phyloP scores from a whole-genome alignment of 2,113 vertebrate genomes.

The Hydropotes inermis region DNA sequence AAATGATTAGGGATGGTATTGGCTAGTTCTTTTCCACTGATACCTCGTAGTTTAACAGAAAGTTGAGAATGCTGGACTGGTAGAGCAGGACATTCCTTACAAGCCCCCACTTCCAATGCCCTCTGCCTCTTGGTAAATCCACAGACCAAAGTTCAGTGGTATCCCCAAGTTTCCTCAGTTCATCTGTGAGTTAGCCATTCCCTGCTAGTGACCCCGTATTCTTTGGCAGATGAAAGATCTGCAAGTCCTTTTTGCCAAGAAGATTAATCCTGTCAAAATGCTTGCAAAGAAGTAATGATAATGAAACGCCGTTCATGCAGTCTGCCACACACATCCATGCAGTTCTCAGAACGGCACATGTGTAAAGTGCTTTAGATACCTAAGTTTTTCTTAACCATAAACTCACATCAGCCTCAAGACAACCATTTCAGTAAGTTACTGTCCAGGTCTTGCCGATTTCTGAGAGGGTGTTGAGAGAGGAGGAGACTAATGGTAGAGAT shows the following conservation, averaged over 20 bases:
- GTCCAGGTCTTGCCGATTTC: not conserved
- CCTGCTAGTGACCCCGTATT: constrained; percentile 49
- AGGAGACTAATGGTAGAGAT: not conserved
- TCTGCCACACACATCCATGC: not conserved
- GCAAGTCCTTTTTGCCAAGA: constrained; percentile 46
- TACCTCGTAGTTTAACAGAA: constrained; percentile 62
- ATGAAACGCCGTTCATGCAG: not conserved
- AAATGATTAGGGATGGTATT: constrained; percentile 49
- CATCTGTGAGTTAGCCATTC: constrained; percentile 75
- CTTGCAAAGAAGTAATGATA: not conserved
- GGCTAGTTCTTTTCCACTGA: constrained; percentile 59
- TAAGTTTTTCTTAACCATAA: not conserved
- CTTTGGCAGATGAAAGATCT: constrained; percentile 64
- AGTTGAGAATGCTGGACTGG: constrained; percentile 55
- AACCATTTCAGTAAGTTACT: not conserved
- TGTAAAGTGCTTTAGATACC: not conserved
- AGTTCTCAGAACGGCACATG: not conserved
- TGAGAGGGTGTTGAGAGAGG: not conserved
- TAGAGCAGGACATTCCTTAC: constrained; percentile 53
- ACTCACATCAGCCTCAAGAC: not conserved
- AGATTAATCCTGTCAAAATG: not conserved
- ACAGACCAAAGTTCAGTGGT: constrained; percentile 72
- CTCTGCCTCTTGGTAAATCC: constrained; percentile 64
- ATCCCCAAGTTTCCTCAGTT: constrained; percentile 76
- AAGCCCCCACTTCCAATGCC: constrained; percentile 72